These are phyloP conservation scores for Ashinkailepas kermadecensis DNA, from an alignment of 2,888 invertebrate species.

Conservation along the genomic window DNA sequence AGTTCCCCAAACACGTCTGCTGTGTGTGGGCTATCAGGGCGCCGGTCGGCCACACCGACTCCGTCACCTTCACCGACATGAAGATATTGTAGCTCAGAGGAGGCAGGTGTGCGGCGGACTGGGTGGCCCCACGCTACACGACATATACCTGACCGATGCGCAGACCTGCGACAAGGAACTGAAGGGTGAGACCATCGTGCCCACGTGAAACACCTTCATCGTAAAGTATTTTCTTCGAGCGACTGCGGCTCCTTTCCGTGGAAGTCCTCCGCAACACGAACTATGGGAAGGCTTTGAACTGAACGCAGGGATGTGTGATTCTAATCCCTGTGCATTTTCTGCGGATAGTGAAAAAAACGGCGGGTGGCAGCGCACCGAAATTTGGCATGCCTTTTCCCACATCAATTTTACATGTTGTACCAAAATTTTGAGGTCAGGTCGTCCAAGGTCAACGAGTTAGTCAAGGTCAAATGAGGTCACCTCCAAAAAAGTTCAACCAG, in stretches of 20 bases:
- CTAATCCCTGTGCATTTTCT: too few species aligned
- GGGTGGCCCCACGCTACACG: neutral
- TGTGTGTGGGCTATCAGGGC: neutral
- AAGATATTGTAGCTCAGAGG: neutral
- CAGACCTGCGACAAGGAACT: neutral
- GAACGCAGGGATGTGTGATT: too few species aligned
- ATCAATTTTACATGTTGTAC: too few species aligned
- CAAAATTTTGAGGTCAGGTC: too few species aligned
- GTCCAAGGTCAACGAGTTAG: too few species aligned
- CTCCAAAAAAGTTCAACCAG: too few species aligned
- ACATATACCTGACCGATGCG: neutral
- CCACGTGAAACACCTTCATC: neutral
- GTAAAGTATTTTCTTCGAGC: neutral
- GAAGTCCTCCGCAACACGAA: too few species aligned
- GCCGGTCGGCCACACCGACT: neutral
- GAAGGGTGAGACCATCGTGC: neutral
- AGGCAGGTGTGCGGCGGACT: neutral
- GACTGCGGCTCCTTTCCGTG: neutral
- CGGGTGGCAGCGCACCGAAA: too few species aligned
- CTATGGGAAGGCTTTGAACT: too few species aligned
- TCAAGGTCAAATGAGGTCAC: too few species aligned
- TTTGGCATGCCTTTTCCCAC: too few species aligned
- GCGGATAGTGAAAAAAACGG: too few species aligned
- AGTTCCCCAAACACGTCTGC: neutral
- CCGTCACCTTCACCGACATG: neutral